Evolutionary conservation across 2,888 invertebrate genomes (phyloP).

Genomic region (Hoplodrina blanda): DNA sequence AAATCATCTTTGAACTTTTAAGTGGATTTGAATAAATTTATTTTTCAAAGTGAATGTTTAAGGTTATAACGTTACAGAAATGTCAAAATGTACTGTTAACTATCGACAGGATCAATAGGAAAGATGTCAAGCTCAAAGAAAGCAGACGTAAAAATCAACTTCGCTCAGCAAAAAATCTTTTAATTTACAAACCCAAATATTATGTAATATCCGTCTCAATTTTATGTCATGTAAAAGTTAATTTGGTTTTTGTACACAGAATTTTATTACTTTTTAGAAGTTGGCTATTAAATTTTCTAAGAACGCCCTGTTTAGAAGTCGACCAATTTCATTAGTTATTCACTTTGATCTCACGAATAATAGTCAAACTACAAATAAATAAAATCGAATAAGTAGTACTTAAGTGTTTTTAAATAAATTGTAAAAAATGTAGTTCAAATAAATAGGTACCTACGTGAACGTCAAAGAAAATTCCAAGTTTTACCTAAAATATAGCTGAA

Average conservation of each 20-base stretch:
- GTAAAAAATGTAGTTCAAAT: not conserved
- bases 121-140: constrained; percentile 6
- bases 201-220: constrained; percentile 9
- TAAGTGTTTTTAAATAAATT: not conserved
- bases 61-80: not conserved
- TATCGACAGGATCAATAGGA: not conserved
- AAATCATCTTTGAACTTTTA: constrained; percentile 31
- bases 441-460: not conserved
- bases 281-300: constrained; percentile 8
- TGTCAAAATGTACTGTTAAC: not conserved
- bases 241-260: constrained; percentile 12
- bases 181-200: not conserved
- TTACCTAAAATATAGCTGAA: not conserved
- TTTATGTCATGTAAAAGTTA: not conserved
- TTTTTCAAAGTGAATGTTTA: not conserved
- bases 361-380: not conserved
- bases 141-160: not conserved
- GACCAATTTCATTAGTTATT: constrained; percentile 21
- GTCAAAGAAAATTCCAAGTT: not conserved
- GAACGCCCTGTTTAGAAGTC: constrained; percentile 8
- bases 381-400: constrained; percentile 1
- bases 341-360: not conserved
- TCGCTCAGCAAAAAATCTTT: not conserved
- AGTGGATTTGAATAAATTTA: constrained; percentile 3
- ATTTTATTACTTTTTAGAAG: constrained; percentile 12